A percentile compares a stretch with the other conserved stretches of the same genome.
These are phyloP conservation scores for Phyllopteryx taeniolatus DNA, from an alignment of 2,113 vertebrate species.

Conservation along the genomic window DNA sequence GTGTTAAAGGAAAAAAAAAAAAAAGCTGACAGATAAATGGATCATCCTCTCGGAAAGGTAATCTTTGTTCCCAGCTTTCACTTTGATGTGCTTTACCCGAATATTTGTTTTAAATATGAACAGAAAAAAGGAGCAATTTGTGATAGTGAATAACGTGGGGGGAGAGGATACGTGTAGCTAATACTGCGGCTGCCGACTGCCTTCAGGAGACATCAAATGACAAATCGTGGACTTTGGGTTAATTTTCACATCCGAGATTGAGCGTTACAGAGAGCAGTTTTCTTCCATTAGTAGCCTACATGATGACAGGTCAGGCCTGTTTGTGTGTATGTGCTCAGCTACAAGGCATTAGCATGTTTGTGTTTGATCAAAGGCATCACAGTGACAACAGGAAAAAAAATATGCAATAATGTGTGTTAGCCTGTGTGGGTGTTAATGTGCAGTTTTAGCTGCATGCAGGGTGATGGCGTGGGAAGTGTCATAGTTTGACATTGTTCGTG, in stretches of 20 bases:
- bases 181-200: slow-evolving; percentile 18
- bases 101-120: slow-evolving; percentile 31
- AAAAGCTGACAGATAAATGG: slow-evolving; percentile 40
- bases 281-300: slow-evolving; percentile 25
- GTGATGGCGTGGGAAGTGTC: neutral
- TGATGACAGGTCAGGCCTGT: slow-evolving; percentile 6
- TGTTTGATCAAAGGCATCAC: slow-evolving; percentile 6
- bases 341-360: neutral
- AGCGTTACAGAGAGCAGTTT: slow-evolving; percentile 26
- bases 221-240: slow-evolving; percentile 33
- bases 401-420: slow-evolving; percentile 28
- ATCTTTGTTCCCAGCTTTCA: slow-evolving; percentile 48
- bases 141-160: slow-evolving; percentile 22
- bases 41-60: slow-evolving; percentile 37
- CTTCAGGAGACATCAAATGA: slow-evolving; percentile 36
- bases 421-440: slow-evolving; percentile 18
- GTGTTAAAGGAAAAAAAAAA: slow-evolving; percentile 31
- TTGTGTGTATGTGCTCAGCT: slow-evolving; percentile 15
- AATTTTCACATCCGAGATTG: slow-evolving; percentile 19
- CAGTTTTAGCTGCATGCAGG: slow-evolving; percentile 1
- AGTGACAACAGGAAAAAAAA: slow-evolving; percentile 24
- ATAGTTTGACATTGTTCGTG: slow-evolving; percentile 2
- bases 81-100: slow-evolving; percentile 52
- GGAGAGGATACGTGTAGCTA: neutral
- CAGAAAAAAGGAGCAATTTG: slow-evolving; percentile 23